Evolutionary conservation across 2,113 vertebrate genomes (phyloP).

Genomic region (Lycocorax pyrrhopterus): DNA sequence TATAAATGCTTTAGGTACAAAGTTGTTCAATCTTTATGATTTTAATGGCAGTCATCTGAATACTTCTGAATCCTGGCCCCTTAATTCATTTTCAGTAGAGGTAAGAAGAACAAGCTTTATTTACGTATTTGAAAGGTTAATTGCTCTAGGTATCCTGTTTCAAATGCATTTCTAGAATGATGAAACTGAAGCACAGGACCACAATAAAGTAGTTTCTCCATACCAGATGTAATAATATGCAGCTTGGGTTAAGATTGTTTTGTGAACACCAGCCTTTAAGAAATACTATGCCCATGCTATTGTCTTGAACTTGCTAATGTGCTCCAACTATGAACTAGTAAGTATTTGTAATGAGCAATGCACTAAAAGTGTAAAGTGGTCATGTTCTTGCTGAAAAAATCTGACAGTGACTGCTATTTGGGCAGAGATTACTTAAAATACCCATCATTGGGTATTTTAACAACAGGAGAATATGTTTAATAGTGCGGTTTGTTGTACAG

Average conservation of each 20-base stretch:
- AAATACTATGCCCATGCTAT: neutral
- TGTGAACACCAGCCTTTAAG: neutral
- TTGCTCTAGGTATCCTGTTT: neutral
- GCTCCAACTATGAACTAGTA: neutral
- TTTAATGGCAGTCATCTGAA: neutral
- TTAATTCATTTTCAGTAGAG: neutral
- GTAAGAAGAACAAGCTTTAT: neutral
- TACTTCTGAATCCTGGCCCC: neutral
- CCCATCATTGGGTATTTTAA: neutral
- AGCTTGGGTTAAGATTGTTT: neutral
- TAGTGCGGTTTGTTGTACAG: constrained; percentile 15
- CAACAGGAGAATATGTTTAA: neutral
- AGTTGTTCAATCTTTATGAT: neutral
- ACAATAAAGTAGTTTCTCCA: neutral
- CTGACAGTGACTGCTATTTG: neutral
- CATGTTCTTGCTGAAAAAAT: neutral
- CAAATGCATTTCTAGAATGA: neutral
- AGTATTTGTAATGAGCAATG: neutral
- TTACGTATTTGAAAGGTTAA: neutral
- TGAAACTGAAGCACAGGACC: neutral
- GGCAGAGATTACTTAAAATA: neutral
- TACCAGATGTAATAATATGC: neutral
- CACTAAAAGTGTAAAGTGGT: neutral
- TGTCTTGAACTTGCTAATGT: neutral
- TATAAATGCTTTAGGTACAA: neutral